A percentile compares a stretch with the other conserved stretches of the same genome.
These are phyloP conservation scores for Tiphia femorata DNA, from an alignment of 2,888 invertebrate species.

Conservation along the genomic window DNA sequence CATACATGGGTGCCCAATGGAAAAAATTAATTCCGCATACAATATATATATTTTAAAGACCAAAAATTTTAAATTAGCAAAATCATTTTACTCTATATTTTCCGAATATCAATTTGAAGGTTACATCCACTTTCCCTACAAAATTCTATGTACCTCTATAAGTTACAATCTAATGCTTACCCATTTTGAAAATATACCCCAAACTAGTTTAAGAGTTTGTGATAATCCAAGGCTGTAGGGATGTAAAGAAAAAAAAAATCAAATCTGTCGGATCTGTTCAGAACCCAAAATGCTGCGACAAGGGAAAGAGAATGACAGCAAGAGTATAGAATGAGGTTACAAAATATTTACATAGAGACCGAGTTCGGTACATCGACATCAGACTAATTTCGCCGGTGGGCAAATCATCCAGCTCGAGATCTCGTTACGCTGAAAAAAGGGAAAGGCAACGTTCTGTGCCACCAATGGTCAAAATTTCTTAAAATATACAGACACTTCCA, in stretches of 20 bases:
- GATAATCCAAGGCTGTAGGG: constrained; percentile 56
- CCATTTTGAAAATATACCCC: constrained; percentile 51
- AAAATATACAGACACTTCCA: constrained; percentile 48
- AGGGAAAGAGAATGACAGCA: constrained; percentile 29
- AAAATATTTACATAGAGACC: constrained; percentile 54
- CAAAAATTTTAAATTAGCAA: too few species aligned
- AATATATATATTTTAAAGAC: too few species aligned
- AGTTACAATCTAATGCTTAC: constrained; percentile 55
- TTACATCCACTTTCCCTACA: constrained; percentile 46
- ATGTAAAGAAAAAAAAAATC: constrained; percentile 36
- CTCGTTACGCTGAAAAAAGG: constrained; percentile 61
- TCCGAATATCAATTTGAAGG: constrained; percentile 39
- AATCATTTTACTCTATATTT: too few species aligned
- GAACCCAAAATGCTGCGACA: constrained; percentile 31
- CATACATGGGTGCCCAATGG: too few species aligned
- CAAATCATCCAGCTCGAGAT: constrained; percentile 56
- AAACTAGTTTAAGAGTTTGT: constrained; percentile 46
- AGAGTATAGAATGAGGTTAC: constrained; percentile 31
- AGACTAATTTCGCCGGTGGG: constrained; percentile 42
- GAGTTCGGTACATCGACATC: constrained; percentile 36
- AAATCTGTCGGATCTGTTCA: constrained; percentile 26
- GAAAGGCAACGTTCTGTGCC: constrained; percentile 39
- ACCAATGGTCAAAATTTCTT: constrained; percentile 47
- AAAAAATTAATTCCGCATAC: too few species aligned
- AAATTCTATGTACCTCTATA: constrained; percentile 36